These are phyloP conservation scores for Macroramphosus scolopax DNA, from an alignment of 2,797 vertebrate genomes.

Conservation along the genomic window DNA sequence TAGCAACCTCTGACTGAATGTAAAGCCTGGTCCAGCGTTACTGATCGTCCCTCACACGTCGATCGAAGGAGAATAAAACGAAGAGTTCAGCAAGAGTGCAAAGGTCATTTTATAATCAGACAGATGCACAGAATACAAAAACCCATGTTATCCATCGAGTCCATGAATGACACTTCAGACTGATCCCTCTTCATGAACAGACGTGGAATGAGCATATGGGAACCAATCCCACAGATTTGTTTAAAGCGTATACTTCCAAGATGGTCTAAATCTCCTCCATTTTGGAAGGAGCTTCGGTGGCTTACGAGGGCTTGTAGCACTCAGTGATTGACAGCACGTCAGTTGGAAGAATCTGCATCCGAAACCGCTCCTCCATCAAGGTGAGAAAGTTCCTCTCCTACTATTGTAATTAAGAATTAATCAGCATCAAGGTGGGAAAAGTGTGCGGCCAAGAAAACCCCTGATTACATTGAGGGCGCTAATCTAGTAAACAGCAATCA, in stretches of 20 bases:
- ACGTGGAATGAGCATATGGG: slow-evolving; percentile 72
- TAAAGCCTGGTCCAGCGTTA: slow-evolving; percentile 33
- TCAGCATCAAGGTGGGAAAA: slow-evolving; percentile 43
- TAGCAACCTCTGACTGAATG: slow-evolving; percentile 64
- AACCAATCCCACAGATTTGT: slow-evolving; percentile 79
- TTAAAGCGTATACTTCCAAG: slow-evolving; percentile 69
- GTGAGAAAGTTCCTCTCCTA: slow-evolving; percentile 22
- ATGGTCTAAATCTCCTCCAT: slow-evolving; percentile 71
- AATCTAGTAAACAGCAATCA: slow-evolving; percentile 60
- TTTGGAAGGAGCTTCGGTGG: slow-evolving; percentile 62
- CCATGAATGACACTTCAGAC: slow-evolving; percentile 44
- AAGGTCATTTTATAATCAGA: no score
- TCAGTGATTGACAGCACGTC: slow-evolving; percentile 56
- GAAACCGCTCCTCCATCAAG: slow-evolving; percentile 26
- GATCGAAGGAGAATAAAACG: no score
- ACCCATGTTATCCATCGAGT: slow-evolving; percentile 41
- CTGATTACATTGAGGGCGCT: slow-evolving; percentile 29
- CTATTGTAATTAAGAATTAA: slow-evolving; percentile 57
- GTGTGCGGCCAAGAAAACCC: no score
- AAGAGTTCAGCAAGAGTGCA: no score
- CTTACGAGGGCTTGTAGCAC: slow-evolving; percentile 58
- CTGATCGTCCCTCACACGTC: no score
- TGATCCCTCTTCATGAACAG: slow-evolving; percentile 67
- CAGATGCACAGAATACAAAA: slow-evolving; percentile 10
- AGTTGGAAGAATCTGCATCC: slow-evolving; percentile 26